Evolutionary conservation across 2,113 vertebrate species (phyloP), one percentile per base, ranked within the genome.

Genomic region (Chlorodrepanis virens): DNA sequence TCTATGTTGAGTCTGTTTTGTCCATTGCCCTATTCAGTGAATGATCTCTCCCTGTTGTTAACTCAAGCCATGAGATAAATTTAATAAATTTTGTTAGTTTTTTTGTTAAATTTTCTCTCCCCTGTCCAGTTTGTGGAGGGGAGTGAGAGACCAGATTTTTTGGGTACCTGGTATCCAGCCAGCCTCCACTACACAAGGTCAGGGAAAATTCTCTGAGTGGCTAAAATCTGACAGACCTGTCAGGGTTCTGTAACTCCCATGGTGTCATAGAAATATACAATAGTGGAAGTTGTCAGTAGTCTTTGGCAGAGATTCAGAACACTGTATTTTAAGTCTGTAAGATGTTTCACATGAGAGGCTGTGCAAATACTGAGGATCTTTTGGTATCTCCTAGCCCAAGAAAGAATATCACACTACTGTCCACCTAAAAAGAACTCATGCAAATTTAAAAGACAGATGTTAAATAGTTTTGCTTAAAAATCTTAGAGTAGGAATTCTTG

Each of bases 1-100:
- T 64, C 12, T 16, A 5, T 29, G 5, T 37, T n/a, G 19, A 47
- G 8, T 20, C 19, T 29, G 23, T 56, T 65, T 74, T 28, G 24
- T 47, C 24, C 20, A 18, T 40, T 35, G 19, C 19, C 4, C 1
- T 84, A 40, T 56, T 74, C n/a, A 65, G 29, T 65, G 29, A 75
- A 35, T 74, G n/a, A 56, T 47, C 29, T 65, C 59, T 56, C 40
- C 40, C 3, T 0, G 3, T 23, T 0, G 0, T 64, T 45, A 54
- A 39, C n/a, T 45, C 59, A 74, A 54, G 40, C 18, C 28, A 28
- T 74, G 28, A 56, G n/a, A 64, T n/a, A 33, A 28, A 64, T 74
- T 10, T 47, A 23, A 64, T 54, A 39, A 14, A 22, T 54, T 74
- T 33, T 47, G 33, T 54, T 84, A 16, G 1, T 27, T 45, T 83